Evolutionary conservation across 2,888 invertebrate species (phyloP).

Genomic region (Coleophora flavipennella): DNA sequence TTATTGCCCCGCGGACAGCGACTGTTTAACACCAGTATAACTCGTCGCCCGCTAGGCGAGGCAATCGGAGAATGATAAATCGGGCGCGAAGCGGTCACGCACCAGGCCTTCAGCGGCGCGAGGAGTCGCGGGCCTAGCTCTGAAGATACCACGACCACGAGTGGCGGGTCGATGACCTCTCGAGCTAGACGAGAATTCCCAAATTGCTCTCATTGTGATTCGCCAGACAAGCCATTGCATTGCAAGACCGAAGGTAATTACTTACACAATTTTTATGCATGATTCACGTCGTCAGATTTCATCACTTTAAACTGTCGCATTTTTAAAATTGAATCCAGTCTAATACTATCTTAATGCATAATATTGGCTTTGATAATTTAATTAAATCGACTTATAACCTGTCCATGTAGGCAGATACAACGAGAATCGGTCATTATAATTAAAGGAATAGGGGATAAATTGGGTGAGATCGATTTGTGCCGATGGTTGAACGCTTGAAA

Average conservation of each 20-base stretch:
- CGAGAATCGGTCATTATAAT: slow-evolving; percentile 15
- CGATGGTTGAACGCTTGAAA: too few species aligned
- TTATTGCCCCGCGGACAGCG: too few species aligned
- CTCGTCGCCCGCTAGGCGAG: slow-evolving; percentile 2
- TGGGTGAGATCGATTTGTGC: slow-evolving; percentile 13
- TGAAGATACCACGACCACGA: background rate
- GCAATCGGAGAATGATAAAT: slow-evolving; percentile 12
- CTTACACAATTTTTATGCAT: slow-evolving; percentile 36
- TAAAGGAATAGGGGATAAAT: too few species aligned
- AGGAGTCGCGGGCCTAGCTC: too few species aligned
- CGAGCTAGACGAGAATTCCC: slow-evolving; percentile 26
- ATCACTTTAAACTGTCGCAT: too few species aligned
- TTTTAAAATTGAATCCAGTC: too few species aligned
- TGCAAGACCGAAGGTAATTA: slow-evolving; percentile 32
- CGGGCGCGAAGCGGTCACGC: slow-evolving; percentile 20
- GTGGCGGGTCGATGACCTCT: slow-evolving; percentile 28
- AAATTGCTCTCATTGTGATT: slow-evolving; percentile 26
- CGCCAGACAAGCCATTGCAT: slow-evolving; percentile 30
- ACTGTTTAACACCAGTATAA: too few species aligned
- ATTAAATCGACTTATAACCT: slow-evolving; percentile 20
- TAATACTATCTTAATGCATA: too few species aligned
- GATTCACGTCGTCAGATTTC: slow-evolving; percentile 32
- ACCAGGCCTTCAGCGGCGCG: slow-evolving; percentile 1
- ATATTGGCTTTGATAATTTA: slow-evolving; percentile 11
- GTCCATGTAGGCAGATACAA: slow-evolving; percentile 18